Evolutionary conservation across 2,113 vertebrate genomes (phyloP).

Genomic region (Balaeniceps rex): DNA sequence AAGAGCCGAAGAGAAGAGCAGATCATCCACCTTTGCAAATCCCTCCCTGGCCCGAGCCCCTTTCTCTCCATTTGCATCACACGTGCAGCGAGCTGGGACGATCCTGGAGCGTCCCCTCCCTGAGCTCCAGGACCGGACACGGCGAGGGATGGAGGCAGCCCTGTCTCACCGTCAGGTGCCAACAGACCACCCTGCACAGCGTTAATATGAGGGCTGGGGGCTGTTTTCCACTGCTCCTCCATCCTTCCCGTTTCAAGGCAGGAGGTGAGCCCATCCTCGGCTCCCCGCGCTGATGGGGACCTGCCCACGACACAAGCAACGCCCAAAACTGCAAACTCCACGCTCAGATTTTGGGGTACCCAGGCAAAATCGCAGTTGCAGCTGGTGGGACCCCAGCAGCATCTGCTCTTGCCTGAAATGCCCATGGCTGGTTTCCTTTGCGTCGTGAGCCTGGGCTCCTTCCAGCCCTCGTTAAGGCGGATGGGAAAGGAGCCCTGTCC

Average conservation of each 20-base stretch:
- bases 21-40: not conserved
- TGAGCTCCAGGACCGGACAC: not conserved
- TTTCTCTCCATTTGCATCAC: not conserved
- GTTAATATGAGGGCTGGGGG: not conserved
- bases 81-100: fast-evolving
- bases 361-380: not conserved
- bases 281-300: fast-evolving
- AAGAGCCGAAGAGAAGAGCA: not conserved
- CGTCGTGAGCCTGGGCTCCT: fast-evolving
- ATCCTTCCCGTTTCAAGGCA: not conserved
- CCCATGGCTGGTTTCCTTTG: not conserved
- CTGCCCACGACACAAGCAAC: too few relatives aligned
- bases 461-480: not conserved
- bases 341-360: not conserved
- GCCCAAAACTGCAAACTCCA: not conserved
- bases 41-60: not conserved
- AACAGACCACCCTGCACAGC: not conserved
- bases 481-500: not conserved
- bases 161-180: not conserved
- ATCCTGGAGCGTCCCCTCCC: not conserved
- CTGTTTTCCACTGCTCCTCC: not conserved
- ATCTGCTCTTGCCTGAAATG: not conserved
- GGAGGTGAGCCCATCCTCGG: not conserved
- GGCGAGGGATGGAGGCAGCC: not conserved
- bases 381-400: not conserved